Conservation (phyloP, 1,140 invertebrate genomes). For the Brachionus rotundiformis region DNA sequence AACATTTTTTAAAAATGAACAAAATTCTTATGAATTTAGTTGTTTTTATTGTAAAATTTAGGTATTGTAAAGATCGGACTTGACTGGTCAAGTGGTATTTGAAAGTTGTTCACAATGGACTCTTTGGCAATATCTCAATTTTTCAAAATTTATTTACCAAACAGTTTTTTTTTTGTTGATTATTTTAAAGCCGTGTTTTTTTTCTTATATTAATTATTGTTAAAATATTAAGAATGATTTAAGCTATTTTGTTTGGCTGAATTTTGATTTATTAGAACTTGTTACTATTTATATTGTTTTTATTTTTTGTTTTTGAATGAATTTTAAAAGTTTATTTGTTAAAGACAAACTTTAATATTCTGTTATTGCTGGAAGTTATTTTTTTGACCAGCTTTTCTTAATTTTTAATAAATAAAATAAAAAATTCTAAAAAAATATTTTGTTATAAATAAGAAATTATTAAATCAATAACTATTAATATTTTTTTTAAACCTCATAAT, state of each 20-base stretch:
- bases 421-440: background rate
- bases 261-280: constrained; percentile 1
- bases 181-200: constrained; percentile 19
- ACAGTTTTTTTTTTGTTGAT: constrained; percentile 37
- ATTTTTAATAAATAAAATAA: background rate
- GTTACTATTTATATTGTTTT: constrained; percentile 45
- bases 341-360: constrained; percentile 12
- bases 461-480: too few relatives aligned
- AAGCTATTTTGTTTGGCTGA: background rate
- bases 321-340: constrained; percentile 21
- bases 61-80: background rate
- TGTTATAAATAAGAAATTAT: too few relatives aligned
- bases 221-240: background rate
- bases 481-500: too few relatives aligned
- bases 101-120: background rate
- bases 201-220: constrained; percentile 46
- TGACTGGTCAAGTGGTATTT: background rate
- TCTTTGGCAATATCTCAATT: background rate
- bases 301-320: constrained; percentile 35
- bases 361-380: constrained; percentile 34
- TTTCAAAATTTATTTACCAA: background rate
- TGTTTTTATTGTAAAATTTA: background rate
- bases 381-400: background rate
- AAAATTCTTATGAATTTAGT: background rate
- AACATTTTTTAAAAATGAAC: constrained; percentile 1